Base-by-base conservation (phyloP, 2,888 invertebrate species). In the Oxyteleia sp. region DNA sequence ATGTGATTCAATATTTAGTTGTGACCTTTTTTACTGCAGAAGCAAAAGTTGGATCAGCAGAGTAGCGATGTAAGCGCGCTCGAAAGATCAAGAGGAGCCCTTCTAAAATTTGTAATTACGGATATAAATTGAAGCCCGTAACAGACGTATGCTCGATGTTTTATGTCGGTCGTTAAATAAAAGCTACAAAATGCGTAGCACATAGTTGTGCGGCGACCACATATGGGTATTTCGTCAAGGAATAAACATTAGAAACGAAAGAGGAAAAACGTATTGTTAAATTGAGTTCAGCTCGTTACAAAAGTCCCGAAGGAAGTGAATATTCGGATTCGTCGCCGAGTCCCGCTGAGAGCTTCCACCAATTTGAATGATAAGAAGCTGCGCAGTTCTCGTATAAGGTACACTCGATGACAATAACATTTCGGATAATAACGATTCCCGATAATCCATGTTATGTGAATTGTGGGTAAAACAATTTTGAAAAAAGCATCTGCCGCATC, bases 301-400 rank as follows among this genome's bases (percentile, higher is more conserved):
- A 51, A 47, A 76, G 66, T 76, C 75, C 57, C 75, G 55, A 16
- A 66, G 75, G 59, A 64, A 43, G 43, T 26, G 63, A 35, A 18
- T 72, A 29, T 59, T 47, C 45, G 49, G 35, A 59, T 55, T 64
- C 45, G 55, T 55, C 55, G 43, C 26, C 63, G 18, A 61, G 59
- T 15, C 41, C 53, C 59, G 57, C 43, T 68, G 76, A 76, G 68
- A 76, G 66, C 76, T 76, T 76, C 68, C 68, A 23, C 66, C 76
- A 76, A 76, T 76, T 68, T 76, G 57, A 76, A 68, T 76, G 68
- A 68, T 68, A 76, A 76, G 66, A 59, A 68, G 66, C 49, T 16
- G 43, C 20, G 45, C 15, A 15, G 23, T 29, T 16, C 3, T 20
- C 23, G 23, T 38, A 20, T 11, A 43, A 49, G 43, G 59, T 15